phyloP scores from a whole-genome alignment of 1,140 invertebrate genomes.

The Philaenus spumarius region DNA sequence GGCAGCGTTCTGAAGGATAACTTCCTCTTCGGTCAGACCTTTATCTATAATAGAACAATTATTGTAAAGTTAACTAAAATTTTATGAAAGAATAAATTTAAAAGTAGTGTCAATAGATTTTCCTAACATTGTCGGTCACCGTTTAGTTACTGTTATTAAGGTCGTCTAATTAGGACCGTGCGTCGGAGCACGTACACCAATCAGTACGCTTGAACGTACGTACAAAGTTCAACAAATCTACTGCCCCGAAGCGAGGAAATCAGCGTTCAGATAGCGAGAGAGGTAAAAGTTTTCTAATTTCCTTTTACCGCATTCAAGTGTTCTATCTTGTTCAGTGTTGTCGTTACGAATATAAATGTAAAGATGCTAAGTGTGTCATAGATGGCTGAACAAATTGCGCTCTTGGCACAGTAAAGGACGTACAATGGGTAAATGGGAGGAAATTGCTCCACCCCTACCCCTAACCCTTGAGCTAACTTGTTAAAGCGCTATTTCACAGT shows the following conservation, averaged over 20 bases:
- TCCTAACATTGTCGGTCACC: too few species aligned
- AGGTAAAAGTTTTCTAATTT: slow-evolving; percentile 32
- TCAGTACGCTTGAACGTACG: too few species aligned
- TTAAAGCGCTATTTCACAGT: too few species aligned
- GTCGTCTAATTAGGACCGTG: too few species aligned
- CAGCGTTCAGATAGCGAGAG: slow-evolving; percentile 29
- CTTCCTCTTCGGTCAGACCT: slow-evolving; percentile 82
- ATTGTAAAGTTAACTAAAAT: too few species aligned
- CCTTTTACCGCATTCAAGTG: background rate
- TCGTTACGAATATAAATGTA: background rate
- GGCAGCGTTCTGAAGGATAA: slow-evolving; percentile 71
- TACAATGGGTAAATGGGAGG: slow-evolving; percentile 9
- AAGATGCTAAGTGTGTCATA: slow-evolving; percentile 1
- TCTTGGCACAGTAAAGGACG: slow-evolving; percentile 4
- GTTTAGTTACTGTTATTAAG: too few species aligned
- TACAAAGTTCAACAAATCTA: too few species aligned
- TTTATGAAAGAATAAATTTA: too few species aligned
- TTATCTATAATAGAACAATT: slow-evolving; percentile 47
- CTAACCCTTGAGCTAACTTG: background rate
- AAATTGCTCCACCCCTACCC: slow-evolving; percentile 1
- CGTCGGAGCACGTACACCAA: background rate
- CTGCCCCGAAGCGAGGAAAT: background rate
- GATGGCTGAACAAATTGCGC: slow-evolving; percentile 10
- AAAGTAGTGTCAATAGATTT: too few species aligned
- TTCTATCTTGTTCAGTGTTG: too few species aligned